Evolutionary conservation across 2,797 vertebrate genomes (phyloP).

Genomic region (Muscicapa comitata): DNA sequence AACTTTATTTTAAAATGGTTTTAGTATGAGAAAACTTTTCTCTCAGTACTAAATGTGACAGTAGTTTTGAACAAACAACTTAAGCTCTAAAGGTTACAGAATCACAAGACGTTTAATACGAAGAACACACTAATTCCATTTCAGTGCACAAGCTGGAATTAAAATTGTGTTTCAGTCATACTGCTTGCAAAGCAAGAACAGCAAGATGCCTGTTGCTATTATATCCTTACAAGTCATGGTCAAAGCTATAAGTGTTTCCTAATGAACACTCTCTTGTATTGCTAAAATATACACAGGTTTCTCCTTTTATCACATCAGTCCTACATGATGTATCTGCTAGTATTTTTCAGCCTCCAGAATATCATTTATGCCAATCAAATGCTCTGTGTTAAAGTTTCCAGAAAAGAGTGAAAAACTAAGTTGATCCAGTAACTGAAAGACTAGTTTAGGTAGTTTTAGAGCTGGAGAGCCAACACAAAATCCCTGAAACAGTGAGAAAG

Average conservation of each 20-base stretch:
- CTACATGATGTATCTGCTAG: not conserved
- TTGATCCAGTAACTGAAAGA: not conserved
- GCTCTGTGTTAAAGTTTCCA: not conserved
- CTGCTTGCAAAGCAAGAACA: not conserved
- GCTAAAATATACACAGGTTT: not conserved
- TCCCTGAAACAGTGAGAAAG: not conserved
- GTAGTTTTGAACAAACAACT: not conserved
- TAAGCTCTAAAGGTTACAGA: not conserved
- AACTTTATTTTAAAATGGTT: not conserved
- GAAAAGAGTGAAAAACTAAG: not conserved
- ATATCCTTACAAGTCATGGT: not conserved
- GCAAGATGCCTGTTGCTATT: not conserved
- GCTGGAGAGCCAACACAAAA: not conserved
- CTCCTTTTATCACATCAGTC: not conserved
- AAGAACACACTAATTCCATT: not conserved
- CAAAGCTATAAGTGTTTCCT: not conserved
- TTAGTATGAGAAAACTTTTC: not conserved
- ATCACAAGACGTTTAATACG: not conserved
- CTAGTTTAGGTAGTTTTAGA: not conserved
- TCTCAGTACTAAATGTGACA: not conserved
- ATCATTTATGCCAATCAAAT: not conserved
- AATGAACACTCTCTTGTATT: not conserved
- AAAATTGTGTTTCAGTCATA: not conserved
- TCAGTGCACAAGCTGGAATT: not conserved
- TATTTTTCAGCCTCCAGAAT: not conserved